Evolutionary conservation across 2,797 vertebrate genomes (phyloP), one percentile per base, ranked within the genome.

Genomic region (Liparis tanakae): DNA sequence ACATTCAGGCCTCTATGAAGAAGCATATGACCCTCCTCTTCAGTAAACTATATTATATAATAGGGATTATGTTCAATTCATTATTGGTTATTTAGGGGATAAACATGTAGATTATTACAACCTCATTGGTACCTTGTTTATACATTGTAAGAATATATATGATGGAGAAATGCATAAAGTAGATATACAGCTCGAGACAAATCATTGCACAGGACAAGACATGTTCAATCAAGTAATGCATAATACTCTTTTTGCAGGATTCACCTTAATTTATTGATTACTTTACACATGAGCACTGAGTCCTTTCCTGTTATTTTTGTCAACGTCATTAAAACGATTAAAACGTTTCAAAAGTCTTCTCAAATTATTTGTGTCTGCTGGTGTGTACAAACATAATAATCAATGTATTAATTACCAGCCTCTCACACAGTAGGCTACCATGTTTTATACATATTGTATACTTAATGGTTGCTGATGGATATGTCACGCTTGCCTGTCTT

Each of bases 1-100:
- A 90, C 92, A 91, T 89, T 61, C 85, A 86, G 82, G 84, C 82
- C 81, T 88, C 89, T 92, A 91, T 89, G 70, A 91, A 80, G 66
- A 91, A 76, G 66, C 87, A 91, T 90, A 94, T 88, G 86, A 87
- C 37, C 60, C 67, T 79, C 41, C 75, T 67, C 58, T 78, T 58
- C 69, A 88, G 37, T 86, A 88, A 91, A 88, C 89, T 77, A 85
- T 85, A 89, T 85, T 78, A 80, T 59, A 76, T 87, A 55, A 81
- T 83, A 88, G 80, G 67, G 70, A 90, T 81, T 85, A 83, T 91
- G 90, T 53, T 91, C 85, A 80, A 79, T 62, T 70, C 85, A 80
- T 80, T 89, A 84, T 85, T 82, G 60, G 74, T 88, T 85, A 77
- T 72, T 76, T 81, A 74, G 66, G 58, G 75, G 34, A 14, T 77